Base-by-base conservation (phyloP, 2,797 vertebrate genomes). In the Novumbra hubbsi region DNA sequence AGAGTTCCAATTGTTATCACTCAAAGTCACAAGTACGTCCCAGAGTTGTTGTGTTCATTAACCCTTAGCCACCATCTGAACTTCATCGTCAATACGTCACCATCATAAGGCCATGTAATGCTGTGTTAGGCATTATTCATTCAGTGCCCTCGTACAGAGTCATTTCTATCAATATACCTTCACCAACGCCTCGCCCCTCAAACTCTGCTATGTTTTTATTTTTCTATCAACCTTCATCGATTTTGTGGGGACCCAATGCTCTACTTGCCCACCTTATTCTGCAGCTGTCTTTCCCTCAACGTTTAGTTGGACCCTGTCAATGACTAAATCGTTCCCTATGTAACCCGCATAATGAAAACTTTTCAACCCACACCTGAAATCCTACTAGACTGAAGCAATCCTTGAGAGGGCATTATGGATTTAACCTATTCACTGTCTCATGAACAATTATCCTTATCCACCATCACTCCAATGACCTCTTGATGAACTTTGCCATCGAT, bases 191-290 rank as follows among this genome's bases (percentile, higher is more conserved):
- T 15, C 2, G 7, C 50, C n/a, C 24, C 27, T 14, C 70, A 4
- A 38, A 38, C 34, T 12, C 3, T 38, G 4, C 12, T 24, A 19
- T 52, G 6, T n/a, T 52, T 19, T 15, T 16, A 14, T 15, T 11
- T 3, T 15, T 49, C 50, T 3, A 34, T 63, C 60, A 16, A 1
- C 48, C 24, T 48, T 48, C 30, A 5, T n/a, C 12, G 21, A 28
- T 70, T 30, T 57, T 76, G 9, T 75, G 63, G 28, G 55, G 55
- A 74, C 27, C 12, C 67, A 68, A n/a, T 48, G 38, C 67, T 67
- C 75, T 66, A 62, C 69, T 71, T 72, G 38, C 66, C 73, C 66
- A 38, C 73, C 75, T 84, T 75, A 70, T 74, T 64, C 81, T 87
- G 83, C 83, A 80, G 79, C 80, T 86, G 16, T 64, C 49, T 55